phyloP scores from a whole-genome alignment of 2,888 invertebrate genomes.

The Pseudococcus jackbeardsleyi region DNA sequence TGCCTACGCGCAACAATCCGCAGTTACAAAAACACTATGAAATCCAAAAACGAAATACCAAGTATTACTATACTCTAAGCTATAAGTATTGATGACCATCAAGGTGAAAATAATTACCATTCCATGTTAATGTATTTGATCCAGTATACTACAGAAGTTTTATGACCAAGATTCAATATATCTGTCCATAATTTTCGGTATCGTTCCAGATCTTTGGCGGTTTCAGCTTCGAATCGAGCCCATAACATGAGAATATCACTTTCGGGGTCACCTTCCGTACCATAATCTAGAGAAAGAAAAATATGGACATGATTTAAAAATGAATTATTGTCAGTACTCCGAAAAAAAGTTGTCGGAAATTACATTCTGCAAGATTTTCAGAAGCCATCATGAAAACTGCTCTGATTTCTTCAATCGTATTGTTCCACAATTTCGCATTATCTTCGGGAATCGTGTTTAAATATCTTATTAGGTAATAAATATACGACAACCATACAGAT shows the following conservation, averaged over 20 bases:
- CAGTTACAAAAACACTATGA: slow-evolving; percentile 61
- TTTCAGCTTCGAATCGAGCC: slow-evolving; percentile 80
- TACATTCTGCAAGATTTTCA: slow-evolving; percentile 57
- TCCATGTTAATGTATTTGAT: slow-evolving; percentile 78
- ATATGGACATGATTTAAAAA: background rate
- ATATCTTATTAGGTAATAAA: slow-evolving; percentile 81
- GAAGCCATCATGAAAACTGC: slow-evolving; percentile 59
- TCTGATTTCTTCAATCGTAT: slow-evolving; percentile 48
- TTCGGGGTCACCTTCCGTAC: slow-evolving; percentile 71
- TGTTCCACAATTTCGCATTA: slow-evolving; percentile 32
- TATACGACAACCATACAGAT: slow-evolving; percentile 82
- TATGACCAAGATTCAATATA: slow-evolving; percentile 71
- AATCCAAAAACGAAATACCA: slow-evolving; percentile 57
- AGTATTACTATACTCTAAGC: slow-evolving; percentile 40
- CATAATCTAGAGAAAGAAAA: slow-evolving; percentile 69
- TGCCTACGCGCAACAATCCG: slow-evolving; percentile 70
- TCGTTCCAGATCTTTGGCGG: slow-evolving; percentile 72
- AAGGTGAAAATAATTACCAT: slow-evolving; percentile 70
- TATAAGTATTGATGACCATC: background rate
- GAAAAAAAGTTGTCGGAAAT: background rate
- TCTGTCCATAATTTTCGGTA: slow-evolving; percentile 78
- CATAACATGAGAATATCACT: slow-evolving; percentile 73
- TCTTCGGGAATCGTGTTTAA: slow-evolving; percentile 48
- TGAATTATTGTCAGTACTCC: background rate
- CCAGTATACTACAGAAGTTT: slow-evolving; percentile 65